A percentile compares a stretch with the other conserved stretches of the same genome.
phyloP scores from a whole-genome alignment of 2,113 vertebrate genomes.

The Gallinago undulata region DNA sequence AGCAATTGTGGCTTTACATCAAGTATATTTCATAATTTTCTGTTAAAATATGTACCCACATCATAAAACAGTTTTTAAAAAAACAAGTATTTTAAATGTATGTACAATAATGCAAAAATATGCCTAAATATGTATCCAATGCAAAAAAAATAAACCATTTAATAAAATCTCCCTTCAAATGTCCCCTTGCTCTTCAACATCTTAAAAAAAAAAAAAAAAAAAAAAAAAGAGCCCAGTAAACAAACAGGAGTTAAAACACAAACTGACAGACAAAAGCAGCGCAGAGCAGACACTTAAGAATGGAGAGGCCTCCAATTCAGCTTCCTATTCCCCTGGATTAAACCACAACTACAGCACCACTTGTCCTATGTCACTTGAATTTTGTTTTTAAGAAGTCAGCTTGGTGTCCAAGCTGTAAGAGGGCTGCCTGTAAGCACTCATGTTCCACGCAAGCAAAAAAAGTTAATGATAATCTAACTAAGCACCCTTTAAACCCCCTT shows the following conservation, averaged over 20 bases:
- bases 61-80: slow-evolving; percentile 59
- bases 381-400: neutral
- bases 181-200: slow-evolving; percentile 30
- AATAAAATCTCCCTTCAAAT: slow-evolving; percentile 51
- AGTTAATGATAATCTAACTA: slow-evolving; percentile 24
- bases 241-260: slow-evolving; percentile 4
- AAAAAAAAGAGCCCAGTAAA: slow-evolving; percentile 21
- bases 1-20: neutral
- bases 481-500: slow-evolving; percentile 14
- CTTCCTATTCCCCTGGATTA: neutral
- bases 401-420: neutral
- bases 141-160: slow-evolving; percentile 61
- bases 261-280: neutral
- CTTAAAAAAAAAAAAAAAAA: neutral
- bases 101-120: slow-evolving; percentile 68
- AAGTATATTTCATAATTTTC: slow-evolving; percentile 42
- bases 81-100: slow-evolving; percentile 1
- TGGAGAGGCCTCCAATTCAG: neutral
- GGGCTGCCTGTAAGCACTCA: neutral
- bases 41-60: slow-evolving; percentile 50
- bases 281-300: neutral
- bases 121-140: slow-evolving; percentile 54
- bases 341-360: neutral
- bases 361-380: neutral
- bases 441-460: neutral